Evolutionary conservation across 1,140 invertebrate genomes (phyloP).

Genomic region (Colletes gigas): DNA sequence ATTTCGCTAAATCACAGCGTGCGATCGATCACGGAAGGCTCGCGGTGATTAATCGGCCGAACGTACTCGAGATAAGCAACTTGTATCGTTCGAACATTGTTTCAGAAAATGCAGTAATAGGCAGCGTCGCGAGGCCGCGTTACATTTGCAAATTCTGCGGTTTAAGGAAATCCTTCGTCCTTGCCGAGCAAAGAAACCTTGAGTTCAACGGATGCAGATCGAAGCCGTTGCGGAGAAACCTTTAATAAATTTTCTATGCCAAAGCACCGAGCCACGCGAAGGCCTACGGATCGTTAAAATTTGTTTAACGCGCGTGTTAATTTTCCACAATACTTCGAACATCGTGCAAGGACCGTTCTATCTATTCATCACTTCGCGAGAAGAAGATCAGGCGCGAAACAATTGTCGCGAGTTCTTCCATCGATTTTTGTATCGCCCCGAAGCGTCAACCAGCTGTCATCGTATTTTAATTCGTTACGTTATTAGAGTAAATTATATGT

Average conservation of each 20-base stretch:
- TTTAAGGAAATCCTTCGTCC: conserved; percentile 1
- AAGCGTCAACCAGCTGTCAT: neutral
- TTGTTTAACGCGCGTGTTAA: too few species aligned
- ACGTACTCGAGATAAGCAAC: neutral
- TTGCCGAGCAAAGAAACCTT: neutral
- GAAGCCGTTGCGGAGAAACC: neutral
- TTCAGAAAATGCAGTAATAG: neutral
- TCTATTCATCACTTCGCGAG: neutral
- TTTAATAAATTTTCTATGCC: neutral
- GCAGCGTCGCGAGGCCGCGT: neutral
- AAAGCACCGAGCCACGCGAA: too few species aligned
- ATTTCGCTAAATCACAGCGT: neutral
- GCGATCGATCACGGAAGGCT: neutral
- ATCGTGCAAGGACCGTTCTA: too few species aligned
- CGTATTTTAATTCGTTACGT: neutral
- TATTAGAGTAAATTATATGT: neutral
- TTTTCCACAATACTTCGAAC: too few species aligned
- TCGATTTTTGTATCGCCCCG: neutral
- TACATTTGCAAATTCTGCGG: neutral
- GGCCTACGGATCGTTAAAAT: too few species aligned
- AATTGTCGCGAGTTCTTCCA: neutral
- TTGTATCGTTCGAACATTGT: too few species aligned
- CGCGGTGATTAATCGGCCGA: neutral
- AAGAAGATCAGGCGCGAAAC: neutral
- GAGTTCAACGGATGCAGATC: neutral